Evolutionary conservation across 2,113 vertebrate species (phyloP), one percentile per base, ranked within the genome.

Genomic region (Pycnonotus jocosus): DNA sequence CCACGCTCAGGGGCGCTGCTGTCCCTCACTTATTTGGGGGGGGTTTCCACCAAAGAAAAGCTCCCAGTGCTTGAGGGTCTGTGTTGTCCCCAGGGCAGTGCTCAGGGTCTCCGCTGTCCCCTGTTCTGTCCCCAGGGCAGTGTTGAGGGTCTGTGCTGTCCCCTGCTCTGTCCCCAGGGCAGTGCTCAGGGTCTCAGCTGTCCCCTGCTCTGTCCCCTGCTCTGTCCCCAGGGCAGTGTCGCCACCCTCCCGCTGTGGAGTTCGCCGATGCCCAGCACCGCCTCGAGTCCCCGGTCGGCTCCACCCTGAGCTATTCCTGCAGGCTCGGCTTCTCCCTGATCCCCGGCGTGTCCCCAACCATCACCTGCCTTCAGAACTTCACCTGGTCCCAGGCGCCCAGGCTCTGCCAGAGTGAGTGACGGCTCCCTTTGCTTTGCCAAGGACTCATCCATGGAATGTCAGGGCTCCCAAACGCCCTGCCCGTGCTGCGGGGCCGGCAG

Each of bases 381-480:
- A 91, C 94, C 0, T 96, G 96, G 96, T 66, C 91, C 1, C 0
- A 3, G 5, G 9, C 84, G 13, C 83, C 94, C 3, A n/a, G 22
- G 60, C 83, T 96, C 7, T 96, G 96, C 69, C 86, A 71, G 77
- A 42, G 96, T 96, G 57, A 95, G 96, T 95, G 2, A 0, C 2
- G 4, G 0, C 19, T 48, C 27, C 54, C 47, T 45, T 10, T 1
- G 0, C 58, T 66, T 37, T 19, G 11, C 51, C 81, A 31, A 3
- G 24, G 21, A 25, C 38, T 11, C 58, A 20, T 6, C 2, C 0
- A 0, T 6, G 20, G 7, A 24, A 7, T 4, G 44, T 1, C 42
- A 5, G 3, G 0, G 0, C 22, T n/a, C 23, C 11, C 28, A 12
- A 9, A 2, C 6, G 10, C 10, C 0, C 23, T 5, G 2, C 53